These are phyloP conservation scores for Phaethon lepturus DNA, from an alignment of 2,113 vertebrate genomes.

Conservation along the genomic window DNA sequence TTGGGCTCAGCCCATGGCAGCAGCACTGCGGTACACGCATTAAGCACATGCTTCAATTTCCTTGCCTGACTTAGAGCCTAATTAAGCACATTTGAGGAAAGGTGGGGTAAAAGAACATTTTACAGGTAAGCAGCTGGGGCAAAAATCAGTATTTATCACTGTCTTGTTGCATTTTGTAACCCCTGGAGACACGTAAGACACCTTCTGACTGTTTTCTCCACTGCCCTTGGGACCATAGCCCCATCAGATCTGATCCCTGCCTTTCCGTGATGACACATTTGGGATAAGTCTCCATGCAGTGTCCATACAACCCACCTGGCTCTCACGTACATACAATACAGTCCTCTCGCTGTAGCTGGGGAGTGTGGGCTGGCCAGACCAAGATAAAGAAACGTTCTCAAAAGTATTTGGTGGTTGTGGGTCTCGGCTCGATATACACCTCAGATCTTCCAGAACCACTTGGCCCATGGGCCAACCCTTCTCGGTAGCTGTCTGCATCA, in stretches of 20 bases:
- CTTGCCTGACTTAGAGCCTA: neutral
- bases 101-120: neutral
- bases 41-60: neutral
- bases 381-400: accelerated
- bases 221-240: neutral
- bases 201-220: neutral
- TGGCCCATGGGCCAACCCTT: accelerated
- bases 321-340: accelerated
- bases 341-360: neutral
- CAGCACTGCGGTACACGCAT: neutral
- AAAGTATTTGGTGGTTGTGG: neutral
- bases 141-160: neutral
- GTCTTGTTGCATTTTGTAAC: neutral
- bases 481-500: neutral
- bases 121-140: neutral
- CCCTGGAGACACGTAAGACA: neutral
- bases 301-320: neutral
- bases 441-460: neutral
- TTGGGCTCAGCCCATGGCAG: neutral
- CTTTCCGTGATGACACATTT: neutral
- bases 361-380: neutral
- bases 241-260: neutral
- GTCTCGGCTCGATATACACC: neutral
- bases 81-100: neutral
- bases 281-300: neutral